Base-by-base conservation (phyloP, 1,140 invertebrate genomes). In the Drosophila sturtevanti region DNA sequence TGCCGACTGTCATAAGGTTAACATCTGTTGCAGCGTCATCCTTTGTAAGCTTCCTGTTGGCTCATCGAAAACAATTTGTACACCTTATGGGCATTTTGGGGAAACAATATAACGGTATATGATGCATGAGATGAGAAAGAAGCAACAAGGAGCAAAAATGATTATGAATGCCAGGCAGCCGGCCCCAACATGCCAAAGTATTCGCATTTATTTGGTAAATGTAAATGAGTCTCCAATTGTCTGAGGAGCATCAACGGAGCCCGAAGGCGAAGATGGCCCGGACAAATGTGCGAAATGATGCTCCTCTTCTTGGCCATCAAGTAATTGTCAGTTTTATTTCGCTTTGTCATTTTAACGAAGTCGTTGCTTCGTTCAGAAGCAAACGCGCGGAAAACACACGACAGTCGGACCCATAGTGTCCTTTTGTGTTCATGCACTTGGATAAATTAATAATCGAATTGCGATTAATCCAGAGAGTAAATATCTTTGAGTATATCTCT, bases 281-380 rank as follows among this genome's bases (percentile, higher is more conserved):
- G 65, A 10, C 9, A 35, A 56, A 60, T 41, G 62, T 38, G 14
- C 35, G 59, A 41, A 52, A n/a, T 35, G 38, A 68, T 54, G 52
- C 27, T n/a, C n/a, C 41, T 31, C 22, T 52, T 58, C 35, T 56
- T 34, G 54, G 54, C 41, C 66, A 51, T 22, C 48, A n/a, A 73
- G 71, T 74, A 77, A 77, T 77, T 77, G 75, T 77, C 75, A 77
- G 75, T 66, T 70, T 73, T 77, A 77, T 77, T 74, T 74, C 56
- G 71, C 75, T 77, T 74, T 77, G 75, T 77, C 75, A 77, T 77
- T 77, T 77, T 74, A 77, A 77, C 71, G 75, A 77, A 77, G 66
- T 66, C 67, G 31, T 38, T 74, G 75, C 75, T 63, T 61, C 70
- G 67, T 69, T 74, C 51, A 24, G 41, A 65, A 21, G 34, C 75